phyloP scores from a whole-genome alignment of 2,797 vertebrate species.

The Etheostoma nigrum region DNA sequence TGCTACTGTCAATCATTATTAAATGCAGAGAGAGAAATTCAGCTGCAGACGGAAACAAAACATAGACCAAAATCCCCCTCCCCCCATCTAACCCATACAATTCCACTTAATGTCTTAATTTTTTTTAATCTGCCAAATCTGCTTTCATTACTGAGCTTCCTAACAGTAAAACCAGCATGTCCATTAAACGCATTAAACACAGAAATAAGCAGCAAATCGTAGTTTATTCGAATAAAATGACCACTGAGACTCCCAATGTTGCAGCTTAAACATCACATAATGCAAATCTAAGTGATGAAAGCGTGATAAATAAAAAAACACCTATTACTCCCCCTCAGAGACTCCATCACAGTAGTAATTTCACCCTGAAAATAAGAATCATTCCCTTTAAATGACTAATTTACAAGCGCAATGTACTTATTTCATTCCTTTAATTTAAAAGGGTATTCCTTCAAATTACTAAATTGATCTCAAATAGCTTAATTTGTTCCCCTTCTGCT shows the following conservation, averaged over 20 bases:
- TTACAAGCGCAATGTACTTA: neutral
- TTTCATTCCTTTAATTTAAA: neutral
- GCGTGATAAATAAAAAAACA: neutral
- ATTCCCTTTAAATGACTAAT: neutral
- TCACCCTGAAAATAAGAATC: constrained; percentile 2
- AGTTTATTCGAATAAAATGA: constrained; percentile 41
- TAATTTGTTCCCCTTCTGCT: constrained; percentile 17
- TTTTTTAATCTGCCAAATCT: constrained; percentile 43
- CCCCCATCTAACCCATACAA: neutral
- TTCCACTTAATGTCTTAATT: constrained; percentile 13
- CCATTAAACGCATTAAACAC: constrained; percentile 38
- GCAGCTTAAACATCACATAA: constrained; percentile 32
- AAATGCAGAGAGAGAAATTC: neutral
- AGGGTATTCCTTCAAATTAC: neutral
- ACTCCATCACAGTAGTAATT: constrained; percentile 3
- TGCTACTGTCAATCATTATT: neutral
- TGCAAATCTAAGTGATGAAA: constrained; percentile 24
- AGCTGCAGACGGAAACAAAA: neutral
- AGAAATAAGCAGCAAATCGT: constrained; percentile 28
- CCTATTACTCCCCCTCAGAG: too few relatives aligned
- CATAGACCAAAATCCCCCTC: neutral
- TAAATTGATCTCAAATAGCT: constrained; percentile 4
- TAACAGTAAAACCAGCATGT: neutral
- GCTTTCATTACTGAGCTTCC: constrained; percentile 22
- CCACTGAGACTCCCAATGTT: constrained; percentile 32